Percentiles rank a stretch among this genome's conserved stretches.
Conservation (phyloP, 2,888 invertebrate species). For the Chrysotoxum bicinctum region DNA sequence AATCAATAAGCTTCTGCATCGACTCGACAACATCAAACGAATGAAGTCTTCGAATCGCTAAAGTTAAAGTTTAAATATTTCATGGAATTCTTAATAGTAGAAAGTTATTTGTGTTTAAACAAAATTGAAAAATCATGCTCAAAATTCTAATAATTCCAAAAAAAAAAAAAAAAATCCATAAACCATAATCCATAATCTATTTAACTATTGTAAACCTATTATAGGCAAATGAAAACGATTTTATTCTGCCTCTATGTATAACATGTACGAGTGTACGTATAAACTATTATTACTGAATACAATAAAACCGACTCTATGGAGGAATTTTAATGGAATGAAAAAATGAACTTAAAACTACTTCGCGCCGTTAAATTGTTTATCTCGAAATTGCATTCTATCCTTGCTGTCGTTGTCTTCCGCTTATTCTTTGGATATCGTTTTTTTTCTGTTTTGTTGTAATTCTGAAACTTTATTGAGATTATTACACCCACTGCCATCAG, state of each 20-base stretch:
- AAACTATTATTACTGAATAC: neutral
- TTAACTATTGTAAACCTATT: conserved; percentile 57
- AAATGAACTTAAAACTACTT: conserved; percentile 32
- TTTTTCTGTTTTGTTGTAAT: neutral
- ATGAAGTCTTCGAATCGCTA: too few species aligned
- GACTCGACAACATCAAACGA: too few species aligned
- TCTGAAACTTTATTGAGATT: conserved; percentile 18
- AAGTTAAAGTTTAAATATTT: too few species aligned
- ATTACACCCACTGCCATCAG: neutral
- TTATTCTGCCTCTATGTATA: neutral
- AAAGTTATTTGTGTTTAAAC: too few species aligned
- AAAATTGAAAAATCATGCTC: too few species aligned
- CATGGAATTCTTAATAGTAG: too few species aligned
- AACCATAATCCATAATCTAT: conserved; percentile 58
- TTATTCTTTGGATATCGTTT: neutral
- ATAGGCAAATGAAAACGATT: neutral
- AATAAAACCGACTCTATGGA: neutral
- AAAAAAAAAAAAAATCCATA: too few species aligned
- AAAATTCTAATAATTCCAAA: too few species aligned
- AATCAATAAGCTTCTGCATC: too few species aligned
- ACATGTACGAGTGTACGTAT: too few species aligned
- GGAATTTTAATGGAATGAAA: conserved; percentile 25
- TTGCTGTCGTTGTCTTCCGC: neutral
- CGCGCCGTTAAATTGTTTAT: conserved; percentile 50
- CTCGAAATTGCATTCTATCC: conserved; percentile 49